A percentile compares a stretch with the other conserved stretches of the same genome.
These are phyloP conservation scores for Cosmopolites sordidus DNA, from an alignment of 2,888 invertebrate species.

Conservation along the genomic window DNA sequence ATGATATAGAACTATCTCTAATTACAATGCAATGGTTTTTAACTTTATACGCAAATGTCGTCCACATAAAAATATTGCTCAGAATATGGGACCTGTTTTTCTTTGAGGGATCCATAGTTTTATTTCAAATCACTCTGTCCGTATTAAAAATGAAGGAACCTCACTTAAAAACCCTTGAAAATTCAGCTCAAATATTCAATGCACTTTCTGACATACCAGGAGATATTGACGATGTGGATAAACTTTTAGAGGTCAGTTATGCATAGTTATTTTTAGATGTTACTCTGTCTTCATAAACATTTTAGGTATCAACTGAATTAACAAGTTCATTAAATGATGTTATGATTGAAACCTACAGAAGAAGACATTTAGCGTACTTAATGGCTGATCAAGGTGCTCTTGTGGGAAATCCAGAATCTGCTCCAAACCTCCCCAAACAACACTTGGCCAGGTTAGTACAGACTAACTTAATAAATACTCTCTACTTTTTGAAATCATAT, in stretches of 20 bases:
- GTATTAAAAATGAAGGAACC: constrained; percentile 88
- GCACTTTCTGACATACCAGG: constrained; percentile 94
- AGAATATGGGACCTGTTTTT: constrained; percentile 97
- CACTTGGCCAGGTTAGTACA: constrained; percentile 68
- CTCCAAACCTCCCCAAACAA: constrained; percentile 90
- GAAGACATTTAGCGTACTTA: constrained; percentile 88
- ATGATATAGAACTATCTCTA: constrained; percentile 91
- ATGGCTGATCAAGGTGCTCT: constrained; percentile 96
- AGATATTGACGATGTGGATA: constrained; percentile 86
- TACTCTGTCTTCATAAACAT: neutral
- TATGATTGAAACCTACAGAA: constrained; percentile 81
- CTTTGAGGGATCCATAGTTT: constrained; percentile 88
- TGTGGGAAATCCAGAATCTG: constrained; percentile 84
- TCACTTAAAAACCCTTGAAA: constrained; percentile 79
- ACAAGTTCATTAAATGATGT: constrained; percentile 80
- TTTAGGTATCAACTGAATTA: constrained; percentile 64
- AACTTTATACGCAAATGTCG: constrained; percentile 93
- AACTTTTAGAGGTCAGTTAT: constrained; percentile 67
- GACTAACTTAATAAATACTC: too few species aligned
- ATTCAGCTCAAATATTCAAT: constrained; percentile 97
- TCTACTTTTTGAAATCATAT: too few species aligned
- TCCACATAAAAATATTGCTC: constrained; percentile 89
- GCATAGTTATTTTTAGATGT: constrained; percentile 5
- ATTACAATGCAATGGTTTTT: constrained; percentile 98
- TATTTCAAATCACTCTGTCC: constrained; percentile 91